Evolutionary conservation across 1,140 invertebrate genomes (phyloP).

Genomic region (Bombus picipes): DNA sequence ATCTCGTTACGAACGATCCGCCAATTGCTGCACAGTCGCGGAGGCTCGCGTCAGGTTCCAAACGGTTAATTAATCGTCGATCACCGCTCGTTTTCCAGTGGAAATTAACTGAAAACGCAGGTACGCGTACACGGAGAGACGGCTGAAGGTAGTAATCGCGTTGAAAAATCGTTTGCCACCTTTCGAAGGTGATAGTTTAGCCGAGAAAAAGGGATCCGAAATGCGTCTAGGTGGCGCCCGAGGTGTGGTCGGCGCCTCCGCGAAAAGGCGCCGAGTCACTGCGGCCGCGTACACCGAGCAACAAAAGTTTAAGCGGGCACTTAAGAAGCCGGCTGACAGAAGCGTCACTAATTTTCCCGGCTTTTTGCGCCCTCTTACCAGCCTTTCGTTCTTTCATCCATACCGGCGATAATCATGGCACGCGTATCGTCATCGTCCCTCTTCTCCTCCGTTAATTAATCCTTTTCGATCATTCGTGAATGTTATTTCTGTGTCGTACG

Average conservation of each 20-base stretch:
- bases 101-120: too few relatives aligned
- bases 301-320: slow-evolving; percentile 74
- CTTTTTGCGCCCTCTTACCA: slow-evolving; percentile 45
- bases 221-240: slow-evolving; percentile 74
- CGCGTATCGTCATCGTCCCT: slow-evolving; percentile 5
- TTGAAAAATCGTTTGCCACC: slow-evolving; percentile 16
- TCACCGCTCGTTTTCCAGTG: too few relatives aligned
- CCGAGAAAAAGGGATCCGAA: slow-evolving; percentile 44
- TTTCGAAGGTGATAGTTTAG: neutral
- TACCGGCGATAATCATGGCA: slow-evolving; percentile 49
- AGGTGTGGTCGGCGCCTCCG: slow-evolving; percentile 75
- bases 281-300: slow-evolving; percentile 51
- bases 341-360: slow-evolving; percentile 74
- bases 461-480: slow-evolving; percentile 7
- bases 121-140: neutral
- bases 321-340: slow-evolving; percentile 69
- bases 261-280: slow-evolving; percentile 67
- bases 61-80: too few relatives aligned
- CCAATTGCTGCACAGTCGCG: too few relatives aligned
- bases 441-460: neutral
- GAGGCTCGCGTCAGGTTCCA: too few relatives aligned
- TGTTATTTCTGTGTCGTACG: too few relatives aligned
- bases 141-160: neutral
- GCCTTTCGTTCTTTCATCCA: slow-evolving; percentile 8
- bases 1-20: too few relatives aligned